A percentile compares a stretch with the other conserved stretches of the same genome.
phyloP scores from a whole-genome alignment of 1,140 invertebrate genomes.

The Drosophila teissieri region DNA sequence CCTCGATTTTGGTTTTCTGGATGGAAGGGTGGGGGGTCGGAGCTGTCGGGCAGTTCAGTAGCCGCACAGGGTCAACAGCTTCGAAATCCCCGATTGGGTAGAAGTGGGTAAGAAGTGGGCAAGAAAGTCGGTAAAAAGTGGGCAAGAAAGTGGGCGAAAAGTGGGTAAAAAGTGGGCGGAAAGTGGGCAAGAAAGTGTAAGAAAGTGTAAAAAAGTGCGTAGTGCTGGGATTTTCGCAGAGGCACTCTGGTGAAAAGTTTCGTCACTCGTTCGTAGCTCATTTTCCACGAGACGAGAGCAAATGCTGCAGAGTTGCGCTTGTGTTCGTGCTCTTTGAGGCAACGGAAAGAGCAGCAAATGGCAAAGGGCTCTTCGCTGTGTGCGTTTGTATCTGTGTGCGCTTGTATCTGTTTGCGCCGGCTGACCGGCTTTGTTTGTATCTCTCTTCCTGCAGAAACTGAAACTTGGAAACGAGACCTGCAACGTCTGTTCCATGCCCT shows the following conservation, averaged over 20 bases:
- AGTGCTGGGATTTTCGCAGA: conserved; percentile 1
- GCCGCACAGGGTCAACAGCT: conserved; percentile 13
- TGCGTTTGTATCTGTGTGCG: conserved; percentile 7
- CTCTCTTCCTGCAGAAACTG: conserved; percentile 26
- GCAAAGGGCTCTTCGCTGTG: conserved; percentile 13
- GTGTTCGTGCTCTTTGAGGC: conserved; percentile 10
- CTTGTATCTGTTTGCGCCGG: conserved; percentile 7
- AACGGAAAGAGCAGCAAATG: conserved; percentile 14
- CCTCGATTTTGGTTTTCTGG: not conserved
- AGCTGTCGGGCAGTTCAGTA: not conserved
- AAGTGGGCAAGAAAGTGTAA: too few relatives aligned
- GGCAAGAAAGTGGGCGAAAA: too few relatives aligned
- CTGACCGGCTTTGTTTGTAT: conserved; percentile 45
- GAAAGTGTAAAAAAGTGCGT: conserved; percentile 13
- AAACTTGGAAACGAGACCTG: conserved; percentile 23
- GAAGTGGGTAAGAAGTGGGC: not conserved
- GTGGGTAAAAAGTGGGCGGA: not conserved
- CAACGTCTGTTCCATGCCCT: conserved; percentile 3
- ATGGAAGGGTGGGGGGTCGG: not conserved
- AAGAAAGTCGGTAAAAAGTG: not conserved
- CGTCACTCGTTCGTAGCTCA: not conserved
- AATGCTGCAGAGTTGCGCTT: not conserved
- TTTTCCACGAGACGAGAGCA: conserved; percentile 18
- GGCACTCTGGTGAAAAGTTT: conserved; percentile 9
- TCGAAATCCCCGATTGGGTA: not conserved